phyloP scores from a whole-genome alignment of 2,888 invertebrate species.

The Prenolepis imparis region DNA sequence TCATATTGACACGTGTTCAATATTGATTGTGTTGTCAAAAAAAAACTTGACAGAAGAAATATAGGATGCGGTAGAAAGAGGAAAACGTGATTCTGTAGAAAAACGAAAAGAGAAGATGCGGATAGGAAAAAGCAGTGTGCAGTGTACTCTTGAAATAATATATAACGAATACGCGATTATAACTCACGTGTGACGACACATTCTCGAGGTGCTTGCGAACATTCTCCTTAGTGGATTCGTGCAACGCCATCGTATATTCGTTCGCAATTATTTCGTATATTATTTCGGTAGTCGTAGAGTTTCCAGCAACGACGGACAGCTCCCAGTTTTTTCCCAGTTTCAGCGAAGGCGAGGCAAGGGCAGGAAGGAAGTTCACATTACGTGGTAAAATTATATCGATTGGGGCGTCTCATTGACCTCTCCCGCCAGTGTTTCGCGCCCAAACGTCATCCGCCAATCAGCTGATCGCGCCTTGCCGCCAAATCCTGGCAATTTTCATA shows the following conservation, averaged over 20 bases:
- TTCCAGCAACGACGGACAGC: not conserved
- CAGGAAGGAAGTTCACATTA: not conserved
- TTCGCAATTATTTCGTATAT: too few species aligned
- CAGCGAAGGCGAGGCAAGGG: conserved; percentile 3
- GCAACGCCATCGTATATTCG: conserved; percentile 80
- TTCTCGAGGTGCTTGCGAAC: conserved; percentile 79
- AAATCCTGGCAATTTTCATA: too few species aligned
- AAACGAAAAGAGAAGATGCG: not conserved
- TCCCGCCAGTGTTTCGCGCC: conserved; percentile 52
- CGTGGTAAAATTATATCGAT: conserved; percentile 12
- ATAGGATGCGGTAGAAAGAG: not conserved
- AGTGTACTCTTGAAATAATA: not conserved
- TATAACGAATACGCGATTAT: not conserved
- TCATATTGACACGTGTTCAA: not conserved
- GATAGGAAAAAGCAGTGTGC: not conserved
- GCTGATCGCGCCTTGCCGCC: too few species aligned
- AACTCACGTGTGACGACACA: conserved; percentile 80
- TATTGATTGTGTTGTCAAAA: not conserved
- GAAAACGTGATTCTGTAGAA: not conserved
- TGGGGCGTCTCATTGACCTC: not conserved
- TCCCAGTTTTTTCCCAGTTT: too few species aligned
- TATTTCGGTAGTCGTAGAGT: not conserved
- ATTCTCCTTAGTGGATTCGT: conserved; percentile 83
- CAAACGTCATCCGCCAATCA: too few species aligned
- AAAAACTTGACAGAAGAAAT: not conserved